Base-by-base conservation (phyloP, 2,113 vertebrate species). In the Xyliphius kryptos region DNA sequence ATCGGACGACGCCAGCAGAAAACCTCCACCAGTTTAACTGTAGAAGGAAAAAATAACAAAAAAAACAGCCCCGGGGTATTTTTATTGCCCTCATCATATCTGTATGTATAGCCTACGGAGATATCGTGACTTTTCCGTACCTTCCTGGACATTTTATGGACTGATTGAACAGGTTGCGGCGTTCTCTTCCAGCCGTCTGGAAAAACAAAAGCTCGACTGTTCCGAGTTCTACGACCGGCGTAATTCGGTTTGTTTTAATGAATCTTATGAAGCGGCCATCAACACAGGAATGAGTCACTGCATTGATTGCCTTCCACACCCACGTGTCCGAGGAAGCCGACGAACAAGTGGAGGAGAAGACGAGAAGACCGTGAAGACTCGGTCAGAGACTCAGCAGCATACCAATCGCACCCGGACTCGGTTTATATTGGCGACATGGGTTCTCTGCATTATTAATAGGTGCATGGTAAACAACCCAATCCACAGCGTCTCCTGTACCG, bases 281-380 rank as follows among this genome's bases (percentile, higher is more conserved):
- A 66, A 80, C 81, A 81, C 81, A 79, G 79, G 80, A 83, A 82
- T 86, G 85, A 87, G 73, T 87, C 85, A 88, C 69, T 55, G 56
- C 82, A 87, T 86, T 82, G 84, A 86, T 85, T 67, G 68, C 76
- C 54, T 66, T 56, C 26, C 59, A 41, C 46, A 48, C 47, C 49
- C 54, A 56, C 36, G 19, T 16, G 59, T 40, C 41, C 13, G 20
- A 40, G 44, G 48, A 47, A 48, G 52, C 19, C 54, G 51, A 47
- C 19, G 46, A 53, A 70, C 56, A 59, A 55, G 47, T 51, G 52
- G 60, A 43, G 12, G 44, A 54, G 17, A 36, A 21, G 14, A 17
- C 40, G 8, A 43, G 43, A 15, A n/a, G n/a, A n/a, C n/a, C n/a
- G n/a, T n/a, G 26, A 51, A 38, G 57, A 19, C 48, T 52, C 62